Percentiles rank a stretch among this genome's conserved stretches.
Evolutionary conservation across 2,797 vertebrate species (phyloP).

Genomic region (Crypturellus tataupa): DNA sequence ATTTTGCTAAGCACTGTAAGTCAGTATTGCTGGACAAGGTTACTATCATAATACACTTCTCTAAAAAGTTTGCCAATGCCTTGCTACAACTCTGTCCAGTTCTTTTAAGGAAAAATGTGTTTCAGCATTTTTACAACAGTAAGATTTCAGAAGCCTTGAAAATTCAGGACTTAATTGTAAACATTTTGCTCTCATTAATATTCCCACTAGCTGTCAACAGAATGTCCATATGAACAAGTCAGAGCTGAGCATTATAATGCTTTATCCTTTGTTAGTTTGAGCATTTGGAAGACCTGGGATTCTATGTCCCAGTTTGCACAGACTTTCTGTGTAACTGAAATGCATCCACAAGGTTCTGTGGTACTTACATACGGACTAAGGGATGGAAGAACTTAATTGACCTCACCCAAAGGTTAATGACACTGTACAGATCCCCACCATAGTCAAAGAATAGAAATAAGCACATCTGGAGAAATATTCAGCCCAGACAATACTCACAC

Average conservation of each 20-base stretch:
- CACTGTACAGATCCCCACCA: background rate
- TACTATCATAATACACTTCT: background rate
- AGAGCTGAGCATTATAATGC: background rate
- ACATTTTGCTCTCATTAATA: background rate
- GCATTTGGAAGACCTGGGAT: background rate
- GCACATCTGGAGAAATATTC: background rate
- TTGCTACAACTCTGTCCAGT: background rate
- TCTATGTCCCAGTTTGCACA: background rate
- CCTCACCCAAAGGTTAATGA: background rate
- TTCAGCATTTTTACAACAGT: background rate
- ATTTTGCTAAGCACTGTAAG: background rate
- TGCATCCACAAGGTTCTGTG: background rate
- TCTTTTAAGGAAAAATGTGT: background rate
- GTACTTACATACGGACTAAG: background rate
- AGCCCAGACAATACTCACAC: background rate
- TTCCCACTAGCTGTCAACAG: background rate
- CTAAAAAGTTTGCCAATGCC: background rate
- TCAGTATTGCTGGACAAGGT: background rate
- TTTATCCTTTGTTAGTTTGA: background rate
- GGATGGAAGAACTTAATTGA: background rate
- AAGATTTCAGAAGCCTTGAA: constrained; percentile 11
- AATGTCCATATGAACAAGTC: background rate
- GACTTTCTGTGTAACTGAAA: background rate
- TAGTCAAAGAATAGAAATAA: background rate
- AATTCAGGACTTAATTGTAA: background rate